Base-by-base conservation (phyloP, 2,113 vertebrate species). In the Oryzias javanicus region DNA sequence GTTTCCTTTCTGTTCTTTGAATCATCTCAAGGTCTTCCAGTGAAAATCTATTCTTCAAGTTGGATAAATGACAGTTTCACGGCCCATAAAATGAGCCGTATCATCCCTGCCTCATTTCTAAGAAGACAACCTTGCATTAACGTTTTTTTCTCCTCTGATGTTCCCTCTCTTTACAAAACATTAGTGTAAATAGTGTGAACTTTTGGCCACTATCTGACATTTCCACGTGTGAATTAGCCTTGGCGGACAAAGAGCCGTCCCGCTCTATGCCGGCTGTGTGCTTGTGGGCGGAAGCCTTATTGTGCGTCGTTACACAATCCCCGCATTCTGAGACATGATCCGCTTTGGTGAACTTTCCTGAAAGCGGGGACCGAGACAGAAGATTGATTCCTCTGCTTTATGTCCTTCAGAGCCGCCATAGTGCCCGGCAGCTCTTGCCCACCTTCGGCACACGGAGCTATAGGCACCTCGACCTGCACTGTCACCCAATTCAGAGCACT, bases 381-480 rank as follows among this genome's bases (percentile, higher is more conserved):
- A 71, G 78, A 84, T 88, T 76, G 76, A 88, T 84, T 86, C 61
- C 42, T 72, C 60, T 29, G 57, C 71, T 72, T 84, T 69, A 52
- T 72, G 55, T 70, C 72, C 59, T 67, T 79, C 73, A 78, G 51
- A 68, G 79, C 55, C 58, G 20, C 75, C 49, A 35, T 66, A 55
- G 59, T 55, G 72, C 58, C 55, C 4, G 12, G 44, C 77, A 42
- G 63, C 68, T 25, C 56, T 49, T 18, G 70, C 64, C 72, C 66
- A 78, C 84, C 81, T 72, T 78, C 68, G 71, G 71, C 74, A 62
- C 58, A 50, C 44, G 41, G 51, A 49, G 14, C 64, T 74, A 69
- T 70, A 86, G 78, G 67, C 64, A 50, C 70, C 51, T n/a, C 44
- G 42, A 45, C 71, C 48, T 25, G n/a, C 10, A 44, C 27, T 64